Base-by-base conservation (phyloP, 2,113 vertebrate species). In the Charadrius vociferus region DNA sequence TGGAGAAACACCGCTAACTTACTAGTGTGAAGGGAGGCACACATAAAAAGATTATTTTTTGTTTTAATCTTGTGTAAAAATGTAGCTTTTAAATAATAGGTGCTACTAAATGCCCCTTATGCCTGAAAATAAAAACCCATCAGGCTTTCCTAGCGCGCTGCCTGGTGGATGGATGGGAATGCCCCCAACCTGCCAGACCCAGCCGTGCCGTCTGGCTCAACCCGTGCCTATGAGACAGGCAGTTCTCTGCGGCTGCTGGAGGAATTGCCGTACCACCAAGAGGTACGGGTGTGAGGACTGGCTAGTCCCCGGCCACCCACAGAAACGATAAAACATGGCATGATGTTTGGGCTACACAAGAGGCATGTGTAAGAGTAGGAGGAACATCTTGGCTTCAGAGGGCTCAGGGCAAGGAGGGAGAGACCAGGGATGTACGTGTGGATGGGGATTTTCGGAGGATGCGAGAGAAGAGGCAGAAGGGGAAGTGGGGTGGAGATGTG, bases 221-320 rank as follows among this genome's bases (percentile, higher is more conserved):
- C 62, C 45, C 16, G 2, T 15, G 29, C 37, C 12, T 7, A 3
- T 10, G 24, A 30, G 16, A 12, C 27, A 18, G 17, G 39, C 26
- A 26, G 45, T 16, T 58, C 71, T 43, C 66, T 47, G 30, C 3
- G 23, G 17, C 37, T 80, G 52, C 53, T 59, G 0, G 22, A 63
- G 15, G 19, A 67, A 68, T 17, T 32, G 6, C 9, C 3, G 18
- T 43, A 20, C 21, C 24, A 52, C 45, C 1, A 1, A 81, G 53
- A 68, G 16, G n/a, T 21, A 43, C 2, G 24, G 12, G 5, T 12
- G 37, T 16, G n/a, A 65, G 53, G 14, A 41, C 43, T 20, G 20
- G 12, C 23, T 7, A 56, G n/a, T 12, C 34, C 30, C 50, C 24
- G 6, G 37, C 53, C 14, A 10, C 0, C 9, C 39, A 39, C 0